Base-by-base conservation (phyloP, 2,888 invertebrate genomes). In the Lobophora halterata region DNA sequence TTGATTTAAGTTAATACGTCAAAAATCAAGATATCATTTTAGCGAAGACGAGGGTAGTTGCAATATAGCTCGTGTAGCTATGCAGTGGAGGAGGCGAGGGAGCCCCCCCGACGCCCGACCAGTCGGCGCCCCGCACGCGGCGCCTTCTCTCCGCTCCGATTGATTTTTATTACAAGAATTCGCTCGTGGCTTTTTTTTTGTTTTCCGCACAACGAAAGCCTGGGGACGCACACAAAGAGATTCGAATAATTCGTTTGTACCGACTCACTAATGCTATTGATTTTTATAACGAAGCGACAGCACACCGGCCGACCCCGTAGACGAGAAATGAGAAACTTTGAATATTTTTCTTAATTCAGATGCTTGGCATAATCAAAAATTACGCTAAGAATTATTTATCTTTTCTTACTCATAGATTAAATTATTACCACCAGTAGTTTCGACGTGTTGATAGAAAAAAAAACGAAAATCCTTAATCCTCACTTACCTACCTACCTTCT, bases 81-180 rank as follows among this genome's bases (percentile, higher is more conserved):
- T 74, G 68, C 68, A 64, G 66, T 50, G 58, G 53, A 49, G 58
- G 65, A 19, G 41, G 16, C 51, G 55, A 60, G 51, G 58, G 60
- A 64, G 61, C 55, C 54, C 56, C 51, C 61, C 51, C 31, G 53
- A 60, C 72, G 61, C 75, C 75, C 86, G 79, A 66, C 79, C 78
- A 69, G 79, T 71, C 80, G 79, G 79, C 80, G 78, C 82, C 80
- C 78, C 79, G 70, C 79, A 32, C 44, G 60, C 78, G 82, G 77
- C 77, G 82, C 82, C 81, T 79, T 79, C 81, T 79, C 85, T 82
- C 79, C 79, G 79, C 86, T 82, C 80, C 89, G 87, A 88, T 88
- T 88, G 87, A 88, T 87, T 88, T 88, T 88, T 87, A 88, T 88
- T 88, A 87, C 86, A 86, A 86, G 87, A 85, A 87, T 86, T 85